Percentiles rank a stretch among this genome's conserved stretches.
phyloP scores from a whole-genome alignment of 2,797 vertebrate species.

The Girardinus metallicus region DNA sequence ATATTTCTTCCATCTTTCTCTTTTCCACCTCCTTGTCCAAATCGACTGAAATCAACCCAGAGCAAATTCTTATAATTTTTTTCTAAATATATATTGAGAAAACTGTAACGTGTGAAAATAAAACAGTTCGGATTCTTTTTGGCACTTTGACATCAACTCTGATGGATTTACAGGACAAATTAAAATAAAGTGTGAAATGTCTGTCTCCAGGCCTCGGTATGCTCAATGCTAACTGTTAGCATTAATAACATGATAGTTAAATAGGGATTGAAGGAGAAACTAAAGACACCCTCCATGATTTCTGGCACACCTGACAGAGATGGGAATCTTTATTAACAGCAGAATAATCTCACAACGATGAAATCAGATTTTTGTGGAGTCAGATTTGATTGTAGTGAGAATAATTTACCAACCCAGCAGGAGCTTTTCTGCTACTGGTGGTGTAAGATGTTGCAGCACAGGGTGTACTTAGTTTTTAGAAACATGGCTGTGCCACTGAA shows the following conservation, averaged over 20 bases:
- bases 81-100: too few relatives aligned
- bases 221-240: neutral
- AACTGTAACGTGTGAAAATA: neutral
- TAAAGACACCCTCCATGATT: neutral
- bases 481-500: neutral
- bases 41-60: neutral
- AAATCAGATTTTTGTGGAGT: too few relatives aligned
- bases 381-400: too few relatives aligned
- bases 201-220: neutral
- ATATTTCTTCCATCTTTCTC: neutral
- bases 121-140: neutral
- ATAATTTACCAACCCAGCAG: too few relatives aligned
- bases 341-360: neutral
- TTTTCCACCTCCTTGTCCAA: too few relatives aligned
- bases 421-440: neutral
- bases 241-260: neutral
- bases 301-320: neutral
- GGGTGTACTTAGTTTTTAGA: neutral
- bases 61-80: neutral
- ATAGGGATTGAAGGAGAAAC: neutral
- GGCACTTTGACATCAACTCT: too few relatives aligned
- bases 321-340: neutral
- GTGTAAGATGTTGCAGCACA: neutral
- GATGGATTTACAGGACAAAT: too few relatives aligned
- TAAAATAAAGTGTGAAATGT: neutral